Base-by-base conservation (phyloP, 2,888 invertebrate genomes). In the Anorthoa munda region DNA sequence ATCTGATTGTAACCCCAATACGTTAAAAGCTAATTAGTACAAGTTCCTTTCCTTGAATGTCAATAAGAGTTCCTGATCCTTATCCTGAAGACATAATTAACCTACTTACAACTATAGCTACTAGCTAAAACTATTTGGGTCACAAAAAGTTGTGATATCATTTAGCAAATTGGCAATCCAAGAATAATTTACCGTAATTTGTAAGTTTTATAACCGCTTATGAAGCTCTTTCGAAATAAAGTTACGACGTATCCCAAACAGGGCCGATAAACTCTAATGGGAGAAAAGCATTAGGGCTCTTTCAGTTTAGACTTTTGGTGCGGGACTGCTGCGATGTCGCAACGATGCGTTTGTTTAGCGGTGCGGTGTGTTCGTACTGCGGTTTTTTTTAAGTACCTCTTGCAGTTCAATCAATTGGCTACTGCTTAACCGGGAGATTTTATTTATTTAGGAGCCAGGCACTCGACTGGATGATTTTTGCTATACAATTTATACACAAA, bases 151-250 rank as follows among this genome's bases (percentile, higher is more conserved):
- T 82, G 45, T 21, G 50, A 69, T 66, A 67, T 67, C 51, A 66
- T 69, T 61, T 64, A 66, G 68, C 63, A 72, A 80, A 59, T 77
- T 45, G 56, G 46, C 51, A 72, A 66, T 77, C 39, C 50, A 63
- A 82, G 46, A 64, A 58, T 72, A 72, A 69, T 59, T 66, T 77
- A 81, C 45, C 39, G 66, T 69, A 77, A 77, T 66, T 82, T 66
- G 71, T 71, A 82, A 82, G 72, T 72, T 66, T 82, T 66, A 67
- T 71, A 77, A 82, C 66, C 66, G 68, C 72, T 82, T 82, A 64
- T 53, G 26, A 60, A 80, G 78, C 63, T 66, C 72, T 77, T 77
- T 67, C 46, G 26, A 46, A 63, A 72, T 77, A 82, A 82, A 82
- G 51, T 66, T 56, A 63, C 77, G 63, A 69, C 31, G 50, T n/a